Conservation (phyloP, 2,888 invertebrate species). For the Stenurella melanura region DNA sequence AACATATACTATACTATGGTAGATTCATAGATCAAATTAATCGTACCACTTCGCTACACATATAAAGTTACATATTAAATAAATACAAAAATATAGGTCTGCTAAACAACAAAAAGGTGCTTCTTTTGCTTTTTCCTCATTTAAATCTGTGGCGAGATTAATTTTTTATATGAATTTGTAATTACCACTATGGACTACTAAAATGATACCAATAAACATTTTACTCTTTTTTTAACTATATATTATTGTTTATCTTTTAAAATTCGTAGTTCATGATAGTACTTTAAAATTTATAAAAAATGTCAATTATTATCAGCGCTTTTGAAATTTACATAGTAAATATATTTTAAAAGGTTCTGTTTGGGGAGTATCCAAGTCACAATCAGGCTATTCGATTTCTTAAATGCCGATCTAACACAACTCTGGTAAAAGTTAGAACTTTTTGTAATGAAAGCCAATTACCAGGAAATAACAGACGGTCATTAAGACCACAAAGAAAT, state of each 20-base stretch:
- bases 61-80: constrained; percentile 44
- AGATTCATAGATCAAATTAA: constrained; percentile 38
- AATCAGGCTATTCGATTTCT: background rate
- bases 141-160: constrained; percentile 42
- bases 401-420: background rate
- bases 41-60: constrained; percentile 41
- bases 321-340: constrained; percentile 38
- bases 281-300: constrained; percentile 27
- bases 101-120: constrained; percentile 20
- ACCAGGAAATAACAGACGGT: too few species aligned
- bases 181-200: constrained; percentile 57
- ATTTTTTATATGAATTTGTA: constrained; percentile 39
- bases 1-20: constrained; percentile 52
- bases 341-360: constrained; percentile 19
- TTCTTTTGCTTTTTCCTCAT: background rate
- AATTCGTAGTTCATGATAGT: constrained; percentile 39
- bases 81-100: constrained; percentile 44
- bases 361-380: background rate
- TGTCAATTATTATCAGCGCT: constrained; percentile 29
- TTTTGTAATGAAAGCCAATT: too few species aligned
- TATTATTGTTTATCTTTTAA: constrained; percentile 28
- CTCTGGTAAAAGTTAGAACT: too few species aligned
- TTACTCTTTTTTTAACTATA: constrained; percentile 40
- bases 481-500: too few species aligned
- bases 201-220: constrained; percentile 49